phyloP scores from a whole-genome alignment of 2,888 invertebrate genomes.

The Alviniconcha strummeri region DNA sequence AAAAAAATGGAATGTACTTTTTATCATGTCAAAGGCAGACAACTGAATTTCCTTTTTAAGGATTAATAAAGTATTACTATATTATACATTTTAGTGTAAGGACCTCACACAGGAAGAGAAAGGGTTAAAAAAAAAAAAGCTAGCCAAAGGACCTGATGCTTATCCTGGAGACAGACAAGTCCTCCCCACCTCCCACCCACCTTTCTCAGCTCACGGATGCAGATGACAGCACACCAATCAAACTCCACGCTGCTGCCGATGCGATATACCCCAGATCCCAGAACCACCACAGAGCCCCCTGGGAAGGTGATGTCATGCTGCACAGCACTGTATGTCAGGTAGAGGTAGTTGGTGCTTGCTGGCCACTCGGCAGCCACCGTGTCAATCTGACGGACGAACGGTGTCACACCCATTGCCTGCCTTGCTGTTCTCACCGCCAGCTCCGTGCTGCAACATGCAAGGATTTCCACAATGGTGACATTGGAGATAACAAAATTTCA shows the following conservation, averaged over 20 bases:
- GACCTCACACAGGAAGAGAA: no score
- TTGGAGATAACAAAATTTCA: no score
- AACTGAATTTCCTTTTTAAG: no score
- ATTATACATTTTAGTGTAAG: no score
- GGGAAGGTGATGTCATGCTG: slow-evolving; percentile 68
- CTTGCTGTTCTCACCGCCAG: slow-evolving; percentile 75
- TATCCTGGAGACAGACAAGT: background rate
- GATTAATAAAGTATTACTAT: no score
- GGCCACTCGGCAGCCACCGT: slow-evolving; percentile 99
- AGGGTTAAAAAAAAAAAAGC: background rate
- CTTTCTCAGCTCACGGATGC: slow-evolving; percentile 90
- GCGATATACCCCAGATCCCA: slow-evolving; percentile 79
- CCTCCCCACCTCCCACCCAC: slow-evolving; percentile 54
- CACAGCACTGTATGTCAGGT: slow-evolving; percentile 93
- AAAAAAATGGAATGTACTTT: no score
- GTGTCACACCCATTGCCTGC: slow-evolving; percentile 58
- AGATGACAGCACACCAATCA: slow-evolving; percentile 99
- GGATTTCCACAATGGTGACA: no score
- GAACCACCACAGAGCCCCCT: slow-evolving; percentile 79
- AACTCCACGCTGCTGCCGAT: slow-evolving; percentile 95
- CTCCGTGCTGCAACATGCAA: slow-evolving; percentile 81
- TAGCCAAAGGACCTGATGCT: background rate
- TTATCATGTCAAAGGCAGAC: no score
- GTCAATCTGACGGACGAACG: slow-evolving; percentile 94
- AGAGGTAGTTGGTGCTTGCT: slow-evolving; percentile 98